phyloP scores from a whole-genome alignment of 2,797 vertebrate species.

The Eidolon dupreanum region DNA sequence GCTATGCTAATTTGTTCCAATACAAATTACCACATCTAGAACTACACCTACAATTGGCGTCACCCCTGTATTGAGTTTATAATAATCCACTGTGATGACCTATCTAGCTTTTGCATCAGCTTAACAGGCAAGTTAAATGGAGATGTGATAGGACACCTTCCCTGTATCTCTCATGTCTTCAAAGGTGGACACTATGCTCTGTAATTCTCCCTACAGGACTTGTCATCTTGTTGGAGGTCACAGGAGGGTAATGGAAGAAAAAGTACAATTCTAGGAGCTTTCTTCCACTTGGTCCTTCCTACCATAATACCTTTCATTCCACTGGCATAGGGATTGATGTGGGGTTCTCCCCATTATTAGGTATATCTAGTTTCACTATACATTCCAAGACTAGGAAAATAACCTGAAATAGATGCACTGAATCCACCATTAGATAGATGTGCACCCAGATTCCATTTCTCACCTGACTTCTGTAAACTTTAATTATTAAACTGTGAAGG shows the following conservation, averaged over 20 bases:
- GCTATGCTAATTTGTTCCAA: background rate
- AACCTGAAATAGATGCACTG: background rate
- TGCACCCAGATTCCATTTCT: background rate
- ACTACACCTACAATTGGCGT: background rate
- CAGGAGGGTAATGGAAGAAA: background rate
- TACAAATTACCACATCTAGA: background rate
- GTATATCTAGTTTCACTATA: background rate
- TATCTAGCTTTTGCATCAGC: background rate
- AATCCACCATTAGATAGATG: background rate
- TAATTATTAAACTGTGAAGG: background rate
- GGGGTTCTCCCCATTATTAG: background rate
- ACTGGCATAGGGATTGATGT: background rate
- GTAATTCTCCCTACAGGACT: background rate
- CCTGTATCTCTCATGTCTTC: background rate
- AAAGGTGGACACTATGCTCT: background rate
- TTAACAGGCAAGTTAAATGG: background rate
- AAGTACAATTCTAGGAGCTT: background rate
- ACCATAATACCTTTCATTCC: background rate
- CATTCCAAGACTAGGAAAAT: background rate
- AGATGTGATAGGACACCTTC: background rate
- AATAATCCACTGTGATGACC: background rate
- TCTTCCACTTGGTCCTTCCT: background rate
- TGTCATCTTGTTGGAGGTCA: background rate
- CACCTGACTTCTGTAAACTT: background rate
- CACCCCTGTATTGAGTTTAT: background rate